phyloP scores from a whole-genome alignment of 1,140 invertebrate species.

The Zaprionus camerounensis region DNA sequence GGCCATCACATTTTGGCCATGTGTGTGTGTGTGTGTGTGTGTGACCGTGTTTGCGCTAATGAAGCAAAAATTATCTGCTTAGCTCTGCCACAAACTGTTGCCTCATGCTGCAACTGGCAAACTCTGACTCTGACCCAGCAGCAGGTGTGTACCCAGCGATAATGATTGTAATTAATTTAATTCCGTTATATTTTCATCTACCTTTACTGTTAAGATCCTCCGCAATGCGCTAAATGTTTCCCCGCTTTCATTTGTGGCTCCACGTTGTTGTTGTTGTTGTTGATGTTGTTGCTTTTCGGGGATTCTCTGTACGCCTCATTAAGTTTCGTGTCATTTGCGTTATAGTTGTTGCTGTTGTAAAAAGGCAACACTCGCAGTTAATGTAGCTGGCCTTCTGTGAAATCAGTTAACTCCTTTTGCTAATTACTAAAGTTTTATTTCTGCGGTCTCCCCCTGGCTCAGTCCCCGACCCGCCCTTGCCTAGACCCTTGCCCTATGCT shows the following conservation, averaged over 20 bases:
- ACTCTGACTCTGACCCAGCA: neutral
- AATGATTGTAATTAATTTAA: conserved; percentile 84
- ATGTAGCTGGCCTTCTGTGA: conserved; percentile 51
- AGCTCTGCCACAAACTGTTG: conserved; percentile 32
- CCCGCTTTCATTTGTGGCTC: conserved; percentile 55
- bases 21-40: conserved; percentile 19
- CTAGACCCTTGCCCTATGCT: neutral
- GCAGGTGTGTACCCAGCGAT: conserved; percentile 60
- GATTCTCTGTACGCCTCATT: conserved; percentile 54
- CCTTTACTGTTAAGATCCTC: conserved; percentile 46
- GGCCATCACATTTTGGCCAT: conserved; percentile 24
- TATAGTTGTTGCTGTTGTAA: conserved; percentile 26
- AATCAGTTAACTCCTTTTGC: conserved; percentile 81
- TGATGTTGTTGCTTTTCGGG: neutral
- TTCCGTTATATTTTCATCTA: conserved; percentile 83
- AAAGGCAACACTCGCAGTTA: conserved; percentile 63
- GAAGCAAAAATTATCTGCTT: conserved; percentile 73
- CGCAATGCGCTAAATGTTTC: conserved; percentile 78
- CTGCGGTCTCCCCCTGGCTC: neutral
- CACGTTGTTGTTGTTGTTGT: conserved; percentile 13
- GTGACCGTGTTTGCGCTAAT: conserved; percentile 54
- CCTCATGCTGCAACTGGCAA: conserved; percentile 13
- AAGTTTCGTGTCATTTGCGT: conserved; percentile 53
- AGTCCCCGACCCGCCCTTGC: neutral
- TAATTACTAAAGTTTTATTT: conserved; percentile 84